These are phyloP conservation scores for Psittacara wagleri DNA, from an alignment of 2,113 vertebrate species.

Conservation along the genomic window DNA sequence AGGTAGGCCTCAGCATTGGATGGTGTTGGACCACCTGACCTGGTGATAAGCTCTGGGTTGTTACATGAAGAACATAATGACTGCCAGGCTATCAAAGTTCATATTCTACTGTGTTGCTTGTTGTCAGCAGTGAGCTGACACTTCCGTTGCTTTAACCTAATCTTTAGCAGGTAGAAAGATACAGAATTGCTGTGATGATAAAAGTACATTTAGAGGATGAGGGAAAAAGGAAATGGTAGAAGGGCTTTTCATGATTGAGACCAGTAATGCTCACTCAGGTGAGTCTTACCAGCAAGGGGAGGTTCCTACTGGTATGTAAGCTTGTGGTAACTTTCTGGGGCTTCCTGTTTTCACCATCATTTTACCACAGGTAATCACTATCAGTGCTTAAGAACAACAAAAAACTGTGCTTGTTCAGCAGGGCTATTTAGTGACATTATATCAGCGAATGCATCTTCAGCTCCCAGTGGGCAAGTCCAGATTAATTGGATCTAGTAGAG, in stretches of 20 bases:
- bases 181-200: neutral
- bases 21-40: neutral
- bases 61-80: neutral
- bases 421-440: neutral
- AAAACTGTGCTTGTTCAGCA: neutral
- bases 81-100: neutral
- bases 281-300: neutral
- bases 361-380: neutral
- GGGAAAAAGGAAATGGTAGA: neutral
- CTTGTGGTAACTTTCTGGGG: neutral
- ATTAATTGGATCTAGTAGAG: neutral
- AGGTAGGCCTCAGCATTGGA: neutral
- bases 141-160: neutral
- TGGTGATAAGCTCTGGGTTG: neutral
- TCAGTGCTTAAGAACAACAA: neutral
- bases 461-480: neutral
- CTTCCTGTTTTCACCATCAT: neutral
- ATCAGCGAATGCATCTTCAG: neutral
- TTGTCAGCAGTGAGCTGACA: neutral
- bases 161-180: neutral
- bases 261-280: neutral
- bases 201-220: neutral
- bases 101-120: neutral
- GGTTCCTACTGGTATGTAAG: neutral
- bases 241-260: neutral